Evolutionary conservation across 2,797 vertebrate species (phyloP).

Genomic region (Ispidina lecontei): DNA sequence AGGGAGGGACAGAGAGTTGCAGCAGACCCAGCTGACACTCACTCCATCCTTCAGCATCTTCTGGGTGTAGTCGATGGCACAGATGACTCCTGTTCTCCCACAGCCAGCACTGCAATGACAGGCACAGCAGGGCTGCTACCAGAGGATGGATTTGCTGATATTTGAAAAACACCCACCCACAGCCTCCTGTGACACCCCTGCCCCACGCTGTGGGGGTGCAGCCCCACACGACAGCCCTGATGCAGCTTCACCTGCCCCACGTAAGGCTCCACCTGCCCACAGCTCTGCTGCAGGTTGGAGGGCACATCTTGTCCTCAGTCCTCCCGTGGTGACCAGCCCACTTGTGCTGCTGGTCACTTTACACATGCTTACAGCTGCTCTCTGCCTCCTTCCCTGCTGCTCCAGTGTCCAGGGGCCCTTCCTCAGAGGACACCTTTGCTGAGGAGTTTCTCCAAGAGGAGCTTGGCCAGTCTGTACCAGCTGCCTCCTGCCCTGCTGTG

Average conservation of each 20-base stretch:
- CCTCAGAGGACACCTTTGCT: not conserved
- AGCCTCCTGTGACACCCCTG: not conserved
- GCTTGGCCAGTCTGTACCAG: not conserved
- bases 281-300: not conserved
- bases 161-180: not conserved
- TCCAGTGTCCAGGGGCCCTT: not conserved
- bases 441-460: not conserved
- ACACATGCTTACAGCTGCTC: not conserved
- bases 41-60: slow-evolving; percentile 91
- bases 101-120: slow-evolving; percentile 90
- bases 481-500: not conserved
- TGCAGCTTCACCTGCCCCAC: not conserved
- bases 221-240: rapidly evolving
- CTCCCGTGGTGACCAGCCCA: not conserved
- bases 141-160: not conserved
- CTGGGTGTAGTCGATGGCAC: slow-evolving; percentile 93
- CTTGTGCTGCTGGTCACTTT: not conserved
- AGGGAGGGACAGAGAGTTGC: not conserved
- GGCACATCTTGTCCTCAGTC: no score
- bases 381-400: not conserved
- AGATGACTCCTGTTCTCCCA: slow-evolving; percentile 93
- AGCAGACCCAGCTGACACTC: slow-evolving; percentile 25
- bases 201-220: not conserved
- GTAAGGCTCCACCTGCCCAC: not conserved
- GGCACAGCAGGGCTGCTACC: not conserved